Percentiles rank a stretch among this genome's conserved stretches.
These are phyloP conservation scores for Cantharis nigra DNA, from an alignment of 2,888 invertebrate genomes.

Conservation along the genomic window DNA sequence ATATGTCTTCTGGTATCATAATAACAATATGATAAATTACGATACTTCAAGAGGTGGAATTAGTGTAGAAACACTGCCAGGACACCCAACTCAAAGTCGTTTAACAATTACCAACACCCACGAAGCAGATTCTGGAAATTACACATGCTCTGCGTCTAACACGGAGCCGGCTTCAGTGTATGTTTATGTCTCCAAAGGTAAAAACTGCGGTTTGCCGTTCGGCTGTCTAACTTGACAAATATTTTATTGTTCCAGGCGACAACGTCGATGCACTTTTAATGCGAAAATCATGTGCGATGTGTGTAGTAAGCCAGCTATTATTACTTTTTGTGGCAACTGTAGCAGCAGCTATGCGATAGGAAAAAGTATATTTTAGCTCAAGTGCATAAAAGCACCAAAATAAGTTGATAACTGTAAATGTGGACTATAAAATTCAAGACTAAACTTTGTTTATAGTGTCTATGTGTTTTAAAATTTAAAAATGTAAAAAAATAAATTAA, in stretches of 20 bases:
- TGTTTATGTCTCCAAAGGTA: conserved; percentile 90
- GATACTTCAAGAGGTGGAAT: conserved; percentile 83
- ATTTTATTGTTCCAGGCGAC: conserved; percentile 69
- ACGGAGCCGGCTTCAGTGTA: conserved; percentile 87
- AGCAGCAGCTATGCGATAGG: conserved; percentile 52
- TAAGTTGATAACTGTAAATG: conserved; percentile 17
- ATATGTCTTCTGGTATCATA: conserved; percentile 95
- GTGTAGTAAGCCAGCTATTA: conserved; percentile 51
- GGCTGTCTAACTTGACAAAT: neutral
- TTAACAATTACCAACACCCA: conserved; percentile 82
- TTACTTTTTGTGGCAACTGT: conserved; percentile 48
- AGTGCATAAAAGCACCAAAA: conserved; percentile 22
- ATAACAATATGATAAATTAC: conserved; percentile 92
- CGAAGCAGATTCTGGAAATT: conserved; percentile 87
- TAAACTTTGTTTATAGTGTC: conserved; percentile 24
- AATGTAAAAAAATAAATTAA: conserved; percentile 5
- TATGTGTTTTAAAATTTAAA: conserved; percentile 16
- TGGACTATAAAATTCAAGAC: conserved; percentile 9
- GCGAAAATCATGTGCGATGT: conserved; percentile 63
- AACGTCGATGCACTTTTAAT: conserved; percentile 89
- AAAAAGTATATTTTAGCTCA: conserved; percentile 22
- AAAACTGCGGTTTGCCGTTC: conserved; percentile 34
- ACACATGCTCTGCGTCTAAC: conserved; percentile 88
- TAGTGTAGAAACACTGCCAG: conserved; percentile 81
- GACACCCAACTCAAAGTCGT: conserved; percentile 82